Base-by-base conservation (phyloP, 2,797 vertebrate species). In the Arnoldichthys spilopterus region DNA sequence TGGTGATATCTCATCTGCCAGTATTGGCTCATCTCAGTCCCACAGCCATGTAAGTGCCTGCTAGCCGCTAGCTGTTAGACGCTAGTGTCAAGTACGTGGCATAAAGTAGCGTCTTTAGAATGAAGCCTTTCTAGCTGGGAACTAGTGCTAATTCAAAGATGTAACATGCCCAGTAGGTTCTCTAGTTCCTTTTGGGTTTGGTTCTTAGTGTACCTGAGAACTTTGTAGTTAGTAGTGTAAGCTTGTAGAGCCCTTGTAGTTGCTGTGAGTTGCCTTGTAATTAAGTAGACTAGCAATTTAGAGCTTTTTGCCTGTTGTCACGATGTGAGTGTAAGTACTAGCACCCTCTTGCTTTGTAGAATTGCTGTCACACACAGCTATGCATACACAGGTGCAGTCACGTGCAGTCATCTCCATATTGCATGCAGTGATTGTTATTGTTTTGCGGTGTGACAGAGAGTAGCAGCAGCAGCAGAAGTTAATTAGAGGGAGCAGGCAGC, bases 1-100 rank as follows among this genome's bases (percentile, higher is more conserved):
- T 82, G 89, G 91, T 28, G 90, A 95, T 11, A 90, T 89, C 85
- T 91, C 94, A 59, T 92, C 94, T 4, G 85, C 88, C 32, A 87
- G 91, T 82, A 87, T 91, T 0, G 74, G 87, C 81, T 87, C 84
- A 51, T 87, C 89, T 89, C 86, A 82, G 26, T 81, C 84, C 80
- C 88, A 82, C 86, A 89, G 89, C 84, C 83, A 85, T 0, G 95
- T 95, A 95, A 96, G 95, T 96, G 78, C 59, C 59, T 18, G 62
- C 72, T 40, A 16, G 32, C 28, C 30, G 4, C 20, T 78, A 82
- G 75, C 43, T 37, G 45, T 11, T 22, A 67, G 32, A 26, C 6
- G 18, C n/a, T 64, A 73, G 22, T 22, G 28, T 43, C 16, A 30
- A 71, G 66, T 66, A 66, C 2, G 69, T 43, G 26, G 58, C 47